phyloP scores from a whole-genome alignment of 1,140 invertebrate species.

The Atta colombica region DNA sequence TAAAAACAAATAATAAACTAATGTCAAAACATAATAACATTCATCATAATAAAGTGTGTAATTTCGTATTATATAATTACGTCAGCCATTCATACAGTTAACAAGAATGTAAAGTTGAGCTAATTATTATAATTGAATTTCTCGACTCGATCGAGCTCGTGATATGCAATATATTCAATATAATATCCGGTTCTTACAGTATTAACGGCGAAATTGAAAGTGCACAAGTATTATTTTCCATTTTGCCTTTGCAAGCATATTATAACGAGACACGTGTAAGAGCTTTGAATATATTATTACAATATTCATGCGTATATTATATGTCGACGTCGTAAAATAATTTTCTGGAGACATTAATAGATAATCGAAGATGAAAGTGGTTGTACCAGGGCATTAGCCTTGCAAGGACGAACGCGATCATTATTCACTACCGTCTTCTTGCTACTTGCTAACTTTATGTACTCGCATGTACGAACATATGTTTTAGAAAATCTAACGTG shows the following conservation, averaged over 20 bases:
- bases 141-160: background rate
- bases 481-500: background rate
- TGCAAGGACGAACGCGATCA: constrained; percentile 50
- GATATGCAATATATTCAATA: constrained; percentile 1
- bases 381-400: constrained; percentile 48
- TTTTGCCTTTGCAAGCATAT: background rate
- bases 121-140: constrained; percentile 43
- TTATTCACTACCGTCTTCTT: constrained; percentile 33
- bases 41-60: background rate
- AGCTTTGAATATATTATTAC: constrained; percentile 5
- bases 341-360: constrained; percentile 54
- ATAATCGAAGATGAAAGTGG: constrained; percentile 47
- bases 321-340: constrained; percentile 47
- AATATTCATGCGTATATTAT: constrained; percentile 17
- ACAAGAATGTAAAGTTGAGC: constrained; percentile 11
- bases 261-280: constrained; percentile 17
- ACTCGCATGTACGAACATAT: background rate
- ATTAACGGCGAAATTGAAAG: constrained; percentile 34
- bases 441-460: background rate
- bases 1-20: background rate
- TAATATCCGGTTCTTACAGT: constrained; percentile 16
- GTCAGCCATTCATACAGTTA: constrained; percentile 7
- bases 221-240: constrained; percentile 5
- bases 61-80: background rate
- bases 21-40: background rate